Evolutionary conservation across 2,888 invertebrate species (phyloP), one percentile per base, ranked within the genome.

Genomic region (Drosophila neonasuta): DNA sequence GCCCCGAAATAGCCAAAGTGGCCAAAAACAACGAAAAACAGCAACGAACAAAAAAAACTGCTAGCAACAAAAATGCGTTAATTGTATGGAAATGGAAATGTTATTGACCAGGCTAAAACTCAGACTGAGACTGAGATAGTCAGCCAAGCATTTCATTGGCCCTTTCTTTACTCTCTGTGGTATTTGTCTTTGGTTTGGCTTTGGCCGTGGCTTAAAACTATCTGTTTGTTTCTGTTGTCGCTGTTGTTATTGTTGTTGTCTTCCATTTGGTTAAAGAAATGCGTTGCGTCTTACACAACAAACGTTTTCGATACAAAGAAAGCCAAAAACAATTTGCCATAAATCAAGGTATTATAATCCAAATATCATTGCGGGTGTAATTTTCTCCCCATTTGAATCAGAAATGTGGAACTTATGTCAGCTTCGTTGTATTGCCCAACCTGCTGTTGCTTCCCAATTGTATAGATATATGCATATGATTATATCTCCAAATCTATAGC

Each of bases 61-160:
- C 24, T 24, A 51, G 20, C 10, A 54, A 50, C 10, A 62, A 15
- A 36, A 52, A 67, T 80, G 77, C 80, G 85, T 82, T 80, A 80
- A 80, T 82, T 83, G 84, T 86, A 80, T 80, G 74, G 77, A 85
- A 80, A 77, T 80, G 83, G 74, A 85, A 80, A 83, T 83, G 68
- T 79, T 74, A 82, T 77, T 82, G 77, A 69, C 73, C 78, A 59
- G 60, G n/a, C 34, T 6, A 36, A 17, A 10, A 34, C 32, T 32
- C 10, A 9, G 45, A 51, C 17, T 49, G 41, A 11, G 41, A 41
- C 11, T 30, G 30, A 8, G 51, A 39, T 54, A 54, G 52, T 44
- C 68, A 77, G 57, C 45, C 59, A 74, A 73, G 54, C 81, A 80
- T 82, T 79, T 79, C 68, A 63, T 79, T 83, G 66, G 68, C 77